Evolutionary conservation across 2,888 invertebrate species (phyloP).

Genomic region (Masnerella sp.): DNA sequence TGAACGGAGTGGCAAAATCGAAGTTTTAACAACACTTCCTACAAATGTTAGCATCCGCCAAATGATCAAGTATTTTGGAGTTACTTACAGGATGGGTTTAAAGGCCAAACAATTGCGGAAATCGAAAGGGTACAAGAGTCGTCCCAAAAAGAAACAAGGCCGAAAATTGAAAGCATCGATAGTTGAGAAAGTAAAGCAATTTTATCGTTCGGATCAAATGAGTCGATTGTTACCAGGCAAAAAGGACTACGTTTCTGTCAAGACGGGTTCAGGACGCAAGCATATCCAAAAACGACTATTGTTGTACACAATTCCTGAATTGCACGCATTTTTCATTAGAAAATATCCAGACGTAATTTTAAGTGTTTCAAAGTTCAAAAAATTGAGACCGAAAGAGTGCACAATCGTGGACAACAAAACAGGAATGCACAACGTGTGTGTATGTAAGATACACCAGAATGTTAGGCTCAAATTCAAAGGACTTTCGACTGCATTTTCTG

Average conservation of each 20-base stretch:
- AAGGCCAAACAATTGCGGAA: not conserved
- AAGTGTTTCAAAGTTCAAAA: not conserved
- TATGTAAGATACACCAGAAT: not conserved
- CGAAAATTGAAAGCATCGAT: not conserved
- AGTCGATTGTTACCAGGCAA: not conserved
- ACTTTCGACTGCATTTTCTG: not conserved
- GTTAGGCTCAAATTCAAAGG: not conserved
- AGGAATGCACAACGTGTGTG: conserved; percentile 3
- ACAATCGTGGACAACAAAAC: not conserved
- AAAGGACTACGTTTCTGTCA: conserved; percentile 1
- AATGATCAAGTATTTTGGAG: no score
- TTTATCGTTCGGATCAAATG: not conserved
- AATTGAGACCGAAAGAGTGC: not conserved
- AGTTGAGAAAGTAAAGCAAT: not conserved
- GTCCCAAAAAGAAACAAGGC: not conserved
- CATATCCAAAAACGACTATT: conserved; percentile 3
- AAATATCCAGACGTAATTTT: not conserved
- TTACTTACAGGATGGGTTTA: not conserved
- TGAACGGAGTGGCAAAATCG: no score
- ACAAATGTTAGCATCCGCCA: no score
- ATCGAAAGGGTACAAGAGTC: not conserved
- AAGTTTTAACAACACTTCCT: no score
- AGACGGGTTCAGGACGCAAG: not conserved
- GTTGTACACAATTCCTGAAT: conserved; percentile 3
- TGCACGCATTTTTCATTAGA: not conserved